These are phyloP conservation scores for Lycodopsis pacificus DNA, from an alignment of 2,797 vertebrate species.

Conservation along the genomic window DNA sequence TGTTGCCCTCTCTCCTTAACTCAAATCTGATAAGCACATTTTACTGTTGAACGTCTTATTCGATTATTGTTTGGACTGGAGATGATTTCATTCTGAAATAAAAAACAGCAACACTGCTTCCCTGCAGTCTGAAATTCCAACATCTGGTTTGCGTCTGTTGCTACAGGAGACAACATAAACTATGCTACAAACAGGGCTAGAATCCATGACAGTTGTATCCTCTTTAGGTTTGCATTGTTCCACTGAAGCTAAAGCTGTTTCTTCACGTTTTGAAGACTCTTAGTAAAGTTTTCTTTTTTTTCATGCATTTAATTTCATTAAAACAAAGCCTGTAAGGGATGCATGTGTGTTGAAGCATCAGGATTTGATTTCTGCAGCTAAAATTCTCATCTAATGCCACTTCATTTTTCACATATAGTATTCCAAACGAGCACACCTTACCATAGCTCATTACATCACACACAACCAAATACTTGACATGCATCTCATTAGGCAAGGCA, in stretches of 20 bases:
- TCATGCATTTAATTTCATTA: background rate
- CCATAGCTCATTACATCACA: constrained; percentile 36
- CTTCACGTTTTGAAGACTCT: background rate
- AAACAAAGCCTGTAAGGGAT: background rate
- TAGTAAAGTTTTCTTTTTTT: background rate
- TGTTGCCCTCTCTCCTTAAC: background rate
- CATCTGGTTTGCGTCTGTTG: constrained; percentile 52
- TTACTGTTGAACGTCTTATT: background rate
- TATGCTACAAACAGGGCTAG: constrained; percentile 21
- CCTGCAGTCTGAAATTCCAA: constrained; percentile 9
- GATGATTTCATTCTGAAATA: constrained; percentile 22
- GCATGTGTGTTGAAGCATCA: background rate
- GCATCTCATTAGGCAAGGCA: constrained; percentile 52
- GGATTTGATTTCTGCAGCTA: background rate
- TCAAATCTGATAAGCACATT: constrained; percentile 3
- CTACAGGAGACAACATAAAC: constrained; percentile 24
- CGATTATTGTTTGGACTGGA: background rate
- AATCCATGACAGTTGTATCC: constrained; percentile 25
- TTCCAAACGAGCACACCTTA: constrained; percentile 4
- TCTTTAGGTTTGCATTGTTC: constrained; percentile 38
- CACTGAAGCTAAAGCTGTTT: background rate
- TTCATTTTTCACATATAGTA: too few relatives aligned
- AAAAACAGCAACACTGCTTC: background rate
- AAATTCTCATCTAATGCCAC: background rate
- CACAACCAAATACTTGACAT: constrained; percentile 36